Evolutionary conservation across 2,113 vertebrate genomes (phyloP), one percentile per base, ranked within the genome.

Genomic region (Myiozetetes cayanensis): DNA sequence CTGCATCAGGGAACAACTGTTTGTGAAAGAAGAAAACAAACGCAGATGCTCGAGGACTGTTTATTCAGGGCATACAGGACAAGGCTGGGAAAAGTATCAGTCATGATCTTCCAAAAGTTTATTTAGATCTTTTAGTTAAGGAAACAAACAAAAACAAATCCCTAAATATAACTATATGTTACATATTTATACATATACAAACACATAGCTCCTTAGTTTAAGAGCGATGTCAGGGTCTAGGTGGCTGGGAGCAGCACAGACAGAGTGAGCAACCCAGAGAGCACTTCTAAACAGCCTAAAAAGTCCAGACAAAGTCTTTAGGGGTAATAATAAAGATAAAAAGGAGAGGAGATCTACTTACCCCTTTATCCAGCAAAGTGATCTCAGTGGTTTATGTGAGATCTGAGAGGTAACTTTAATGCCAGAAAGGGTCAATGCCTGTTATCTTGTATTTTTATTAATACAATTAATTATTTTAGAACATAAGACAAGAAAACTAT

Each of bases 381-480:
- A 73, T 74, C 39, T 72, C 85, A 37, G 22, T 10, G 56, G 33
- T 39, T 44, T 35, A 28, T 7, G 5, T 28, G 44, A 80, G 47
- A 27, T 25, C 66, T 20, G 7, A 82, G 41, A 93, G 71, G 77
- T 63, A 70, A 92, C 41, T 31, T 25, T 72, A 27, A 43, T 27
- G 52, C 44, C 78, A 85, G 58, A 81, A 67, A 35, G 10, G n/a
- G 15, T 27, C 1, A 0, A 55, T 83, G 74, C 72, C 88, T 46
- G 9, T 47, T 58, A 9, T 30, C 56, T 89, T 81, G 23, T 89
- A n/a, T 63, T 87, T 95, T 97, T 97, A 98, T 97, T 98, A 97
- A 98, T 97, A 86, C 76, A 82, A 93, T 98, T 98, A 98, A 98
- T 97, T 80, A 55, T 89, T 97, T 95, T 97, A 97, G 90, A 97